Percentiles rank a stretch among this genome's conserved stretches.
Evolutionary conservation across 2,888 invertebrate species (phyloP).

Genomic region (Sinotaia quadrata): DNA sequence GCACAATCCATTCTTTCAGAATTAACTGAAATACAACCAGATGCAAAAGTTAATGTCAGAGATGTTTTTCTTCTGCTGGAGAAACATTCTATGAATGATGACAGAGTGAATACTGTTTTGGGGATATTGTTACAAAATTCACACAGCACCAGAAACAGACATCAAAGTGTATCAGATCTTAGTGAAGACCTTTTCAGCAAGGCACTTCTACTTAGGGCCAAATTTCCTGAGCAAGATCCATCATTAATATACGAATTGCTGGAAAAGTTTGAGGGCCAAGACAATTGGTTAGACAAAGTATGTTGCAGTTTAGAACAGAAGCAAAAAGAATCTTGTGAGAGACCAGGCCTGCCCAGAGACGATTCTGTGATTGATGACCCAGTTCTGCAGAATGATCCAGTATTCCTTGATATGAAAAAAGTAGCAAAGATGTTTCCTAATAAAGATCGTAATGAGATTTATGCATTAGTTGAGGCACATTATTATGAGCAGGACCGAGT

Average conservation of each 20-base stretch:
- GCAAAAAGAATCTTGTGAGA: too few species aligned
- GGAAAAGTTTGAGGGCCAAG: neutral
- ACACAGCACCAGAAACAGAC: neutral
- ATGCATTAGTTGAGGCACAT: conserved; percentile 65
- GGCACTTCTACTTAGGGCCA: conserved; percentile 5
- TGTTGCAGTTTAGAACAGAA: neutral
- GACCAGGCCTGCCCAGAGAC: neutral
- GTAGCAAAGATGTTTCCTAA: conserved; percentile 61
- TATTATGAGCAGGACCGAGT: conserved; percentile 59
- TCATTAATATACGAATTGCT: conserved; percentile 23
- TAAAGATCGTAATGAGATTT: conserved; percentile 62
- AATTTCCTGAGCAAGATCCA: conserved; percentile 16
- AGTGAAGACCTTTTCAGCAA: conserved; percentile 13
- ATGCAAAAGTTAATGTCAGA: neutral
- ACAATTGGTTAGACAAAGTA: neutral
- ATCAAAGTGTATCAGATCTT: neutral
- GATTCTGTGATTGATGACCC: conserved; percentile 46
- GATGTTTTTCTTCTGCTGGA: neutral
- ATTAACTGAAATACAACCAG: neutral
- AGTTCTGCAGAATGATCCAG: conserved; percentile 51
- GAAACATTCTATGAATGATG: neutral
- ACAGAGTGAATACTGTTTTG: neutral
- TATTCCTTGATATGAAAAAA: conserved; percentile 57
- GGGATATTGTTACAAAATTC: neutral
- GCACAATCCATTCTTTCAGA: neutral